A percentile compares a stretch with the other conserved stretches of the same genome.
These are phyloP conservation scores for Rhynchomys soricoides DNA, from an alignment of 2,113 vertebrate species.

Conservation along the genomic window DNA sequence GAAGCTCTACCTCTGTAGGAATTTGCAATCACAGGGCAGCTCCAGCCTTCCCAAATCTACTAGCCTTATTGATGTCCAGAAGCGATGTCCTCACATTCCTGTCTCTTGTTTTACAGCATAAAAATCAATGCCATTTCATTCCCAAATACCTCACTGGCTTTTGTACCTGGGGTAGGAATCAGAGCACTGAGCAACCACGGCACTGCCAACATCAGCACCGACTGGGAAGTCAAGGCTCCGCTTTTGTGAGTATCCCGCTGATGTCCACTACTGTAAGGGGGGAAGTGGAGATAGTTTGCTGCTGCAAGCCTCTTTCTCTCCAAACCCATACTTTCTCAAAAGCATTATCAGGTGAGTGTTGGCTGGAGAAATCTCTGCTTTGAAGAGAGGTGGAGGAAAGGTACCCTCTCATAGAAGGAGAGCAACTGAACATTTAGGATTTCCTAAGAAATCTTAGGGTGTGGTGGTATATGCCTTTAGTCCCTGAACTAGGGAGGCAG, in stretches of 20 bases:
- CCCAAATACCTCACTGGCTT: constrained; percentile 81
- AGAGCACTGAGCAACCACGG: constrained; percentile 71
- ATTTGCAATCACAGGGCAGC: background rate
- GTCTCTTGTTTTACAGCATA: constrained; percentile 78
- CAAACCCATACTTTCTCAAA: background rate
- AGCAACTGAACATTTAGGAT: background rate
- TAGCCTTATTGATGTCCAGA: background rate
- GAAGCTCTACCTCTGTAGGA: background rate
- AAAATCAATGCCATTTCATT: constrained; percentile 81
- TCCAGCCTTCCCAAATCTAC: background rate
- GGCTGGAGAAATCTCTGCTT: background rate
- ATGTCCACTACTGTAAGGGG: background rate
- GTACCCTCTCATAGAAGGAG: background rate
- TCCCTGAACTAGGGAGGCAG: background rate
- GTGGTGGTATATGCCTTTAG: rapidly evolving
- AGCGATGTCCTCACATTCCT: constrained; percentile 5
- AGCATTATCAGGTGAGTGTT: background rate
- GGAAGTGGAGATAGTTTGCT: background rate
- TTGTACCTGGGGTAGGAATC: constrained; percentile 80
- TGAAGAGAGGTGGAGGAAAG: background rate
- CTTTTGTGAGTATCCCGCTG: constrained; percentile 80
- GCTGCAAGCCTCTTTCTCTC: background rate
- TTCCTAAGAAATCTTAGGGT: background rate
- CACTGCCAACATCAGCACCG: constrained; percentile 76
- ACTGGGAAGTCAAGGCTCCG: constrained; percentile 75